These are phyloP conservation scores for Chalcis sispes DNA, from an alignment of 2,888 invertebrate species.

Conservation along the genomic window DNA sequence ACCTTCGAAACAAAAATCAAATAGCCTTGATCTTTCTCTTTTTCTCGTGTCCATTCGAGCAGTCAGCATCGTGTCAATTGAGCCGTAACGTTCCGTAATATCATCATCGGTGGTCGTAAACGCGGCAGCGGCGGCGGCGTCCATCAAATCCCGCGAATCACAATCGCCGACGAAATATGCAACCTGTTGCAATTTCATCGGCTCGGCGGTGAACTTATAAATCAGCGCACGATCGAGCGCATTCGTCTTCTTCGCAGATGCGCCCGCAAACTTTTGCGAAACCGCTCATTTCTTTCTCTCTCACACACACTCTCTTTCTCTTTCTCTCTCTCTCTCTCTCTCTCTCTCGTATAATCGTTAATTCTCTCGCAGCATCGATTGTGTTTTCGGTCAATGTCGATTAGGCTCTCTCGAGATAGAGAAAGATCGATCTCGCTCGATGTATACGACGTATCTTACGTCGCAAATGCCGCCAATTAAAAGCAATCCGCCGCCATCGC, in stretches of 20 bases:
- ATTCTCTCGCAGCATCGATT: no score
- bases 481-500: no score
- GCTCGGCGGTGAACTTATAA: conserved; percentile 54
- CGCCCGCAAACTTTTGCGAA: no score
- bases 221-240: no score
- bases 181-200: conserved; percentile 57
- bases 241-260: background rate
- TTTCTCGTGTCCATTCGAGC: background rate
- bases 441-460: no score
- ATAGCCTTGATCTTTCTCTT: background rate
- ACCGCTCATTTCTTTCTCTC: no score
- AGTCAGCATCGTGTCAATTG: conserved; percentile 7
- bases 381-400: conserved; percentile 14
- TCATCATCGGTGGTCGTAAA: conserved; percentile 11
- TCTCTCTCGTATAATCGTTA: no score
- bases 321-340: no score
- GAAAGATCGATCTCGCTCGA: no score
- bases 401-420: background rate
- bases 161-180: conserved; percentile 56
- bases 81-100: conserved; percentile 25
- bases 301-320: no score
- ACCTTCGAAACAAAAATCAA: background rate
- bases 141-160: conserved; percentile 6
- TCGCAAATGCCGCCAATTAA: no score
- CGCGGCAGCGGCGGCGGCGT: background rate